Evolutionary conservation across 2,888 invertebrate genomes (phyloP).

Genomic region (Sphaerolaimus hirsutus): DNA sequence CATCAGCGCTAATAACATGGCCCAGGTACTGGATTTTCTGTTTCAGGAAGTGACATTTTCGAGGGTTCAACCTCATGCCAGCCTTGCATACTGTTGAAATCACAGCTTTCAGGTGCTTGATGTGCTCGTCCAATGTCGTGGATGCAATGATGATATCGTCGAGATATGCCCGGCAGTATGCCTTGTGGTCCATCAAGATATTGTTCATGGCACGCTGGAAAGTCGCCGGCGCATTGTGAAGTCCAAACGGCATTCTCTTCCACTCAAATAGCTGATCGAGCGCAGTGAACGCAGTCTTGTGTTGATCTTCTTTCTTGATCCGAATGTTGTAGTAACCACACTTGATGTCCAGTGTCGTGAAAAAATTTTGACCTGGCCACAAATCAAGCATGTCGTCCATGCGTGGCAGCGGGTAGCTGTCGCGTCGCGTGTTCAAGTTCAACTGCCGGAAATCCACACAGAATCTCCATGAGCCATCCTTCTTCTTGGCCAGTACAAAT

Average conservation of each 20-base stretch:
- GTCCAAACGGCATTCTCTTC: conserved; percentile 13
- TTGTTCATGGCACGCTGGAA: conserved; percentile 14
- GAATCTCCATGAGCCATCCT: too few relatives aligned
- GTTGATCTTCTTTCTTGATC: conserved; percentile 7
- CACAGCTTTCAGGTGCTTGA: conserved; percentile 5
- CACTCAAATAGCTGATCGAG: conserved; percentile 11
- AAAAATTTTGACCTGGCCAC: conserved; percentile 6
- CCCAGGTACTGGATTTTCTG: conserved; percentile 7
- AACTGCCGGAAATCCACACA: too few relatives aligned
- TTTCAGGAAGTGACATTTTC: conserved; percentile 6
- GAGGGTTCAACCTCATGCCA: conserved; percentile 4
- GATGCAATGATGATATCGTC: conserved; percentile 13
- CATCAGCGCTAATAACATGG: conserved; percentile 2
- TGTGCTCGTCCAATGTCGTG: conserved; percentile 7
- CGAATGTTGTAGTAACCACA: conserved; percentile 13
- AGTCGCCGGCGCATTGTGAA: conserved; percentile 12
- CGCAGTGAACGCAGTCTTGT: conserved; percentile 13
- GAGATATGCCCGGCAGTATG: conserved; percentile 8
- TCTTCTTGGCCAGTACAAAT: too few relatives aligned
- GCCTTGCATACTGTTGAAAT: conserved; percentile 4
- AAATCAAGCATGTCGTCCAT: conserved; percentile 8
- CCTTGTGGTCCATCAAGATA: conserved; percentile 4
- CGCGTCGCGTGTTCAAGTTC: too few relatives aligned
- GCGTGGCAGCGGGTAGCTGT: conserved; percentile 11
- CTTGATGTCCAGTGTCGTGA: conserved; percentile 10